Conservation (phyloP, 2,888 invertebrate genomes). For the Dryococelus australis region DNA sequence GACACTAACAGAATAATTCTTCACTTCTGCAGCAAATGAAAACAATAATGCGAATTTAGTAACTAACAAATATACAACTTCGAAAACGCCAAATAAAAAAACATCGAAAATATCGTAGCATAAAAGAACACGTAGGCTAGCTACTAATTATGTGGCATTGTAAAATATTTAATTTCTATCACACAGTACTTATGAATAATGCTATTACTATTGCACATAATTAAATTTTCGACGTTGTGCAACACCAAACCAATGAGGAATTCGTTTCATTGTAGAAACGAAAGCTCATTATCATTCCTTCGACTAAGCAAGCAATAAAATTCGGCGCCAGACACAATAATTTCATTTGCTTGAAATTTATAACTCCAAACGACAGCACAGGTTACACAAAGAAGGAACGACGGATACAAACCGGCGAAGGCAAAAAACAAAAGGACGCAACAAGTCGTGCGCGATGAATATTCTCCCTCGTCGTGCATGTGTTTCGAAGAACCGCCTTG, state of each 20-base stretch:
- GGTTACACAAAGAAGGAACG: not conserved
- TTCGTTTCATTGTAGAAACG: not conserved
- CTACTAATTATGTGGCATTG: too few species aligned
- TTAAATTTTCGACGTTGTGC: too few species aligned
- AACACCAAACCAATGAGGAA: not conserved
- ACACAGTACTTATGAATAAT: too few species aligned
- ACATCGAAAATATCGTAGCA: too few species aligned
- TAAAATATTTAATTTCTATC: too few species aligned
- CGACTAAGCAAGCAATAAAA: not conserved
- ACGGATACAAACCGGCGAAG: not conserved
- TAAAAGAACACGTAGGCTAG: too few species aligned
- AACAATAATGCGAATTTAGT: too few species aligned
- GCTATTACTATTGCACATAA: too few species aligned
- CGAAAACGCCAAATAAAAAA: too few species aligned
- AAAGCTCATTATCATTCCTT: not conserved
- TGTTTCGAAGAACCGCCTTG: not conserved
- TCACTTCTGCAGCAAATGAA: too few species aligned
- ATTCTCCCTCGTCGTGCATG: not conserved
- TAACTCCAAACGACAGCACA: slow-evolving; percentile 1
- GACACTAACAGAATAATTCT: too few species aligned
- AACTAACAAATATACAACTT: too few species aligned
- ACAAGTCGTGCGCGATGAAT: not conserved
- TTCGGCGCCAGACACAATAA: not conserved
- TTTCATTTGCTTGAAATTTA: not conserved
- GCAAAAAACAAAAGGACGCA: not conserved